Evolutionary conservation across 2,797 vertebrate genomes (phyloP).

Genomic region (Lagorchestes hirsutus): DNA sequence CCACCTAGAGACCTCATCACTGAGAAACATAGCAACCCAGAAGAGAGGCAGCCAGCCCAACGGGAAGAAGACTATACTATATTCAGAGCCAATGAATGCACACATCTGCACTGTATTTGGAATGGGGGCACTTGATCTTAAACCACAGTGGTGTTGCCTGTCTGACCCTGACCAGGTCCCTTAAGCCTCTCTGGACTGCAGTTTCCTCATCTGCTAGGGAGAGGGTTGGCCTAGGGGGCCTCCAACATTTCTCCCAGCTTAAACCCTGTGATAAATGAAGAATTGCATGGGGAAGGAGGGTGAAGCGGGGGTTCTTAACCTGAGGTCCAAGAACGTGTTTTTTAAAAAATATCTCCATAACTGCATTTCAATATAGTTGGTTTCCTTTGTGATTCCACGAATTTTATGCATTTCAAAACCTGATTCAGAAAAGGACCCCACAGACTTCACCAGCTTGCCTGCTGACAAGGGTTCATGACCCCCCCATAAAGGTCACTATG

Average conservation of each 20-base stretch:
- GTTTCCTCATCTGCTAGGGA: neutral
- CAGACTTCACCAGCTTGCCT: neutral
- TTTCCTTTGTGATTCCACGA: neutral
- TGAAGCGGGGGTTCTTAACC: neutral
- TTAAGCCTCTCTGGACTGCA: neutral
- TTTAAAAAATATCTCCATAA: neutral
- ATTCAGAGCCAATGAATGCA: neutral
- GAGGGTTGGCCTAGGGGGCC: neutral
- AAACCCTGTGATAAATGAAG: neutral
- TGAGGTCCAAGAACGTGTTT: neutral
- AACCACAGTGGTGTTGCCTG: neutral
- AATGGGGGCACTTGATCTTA: neutral
- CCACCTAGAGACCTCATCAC: neutral
- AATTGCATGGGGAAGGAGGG: neutral
- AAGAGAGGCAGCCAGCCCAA: neutral
- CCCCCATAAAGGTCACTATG: neutral
- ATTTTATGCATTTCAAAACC: neutral
- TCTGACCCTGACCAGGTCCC: neutral
- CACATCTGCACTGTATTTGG: neutral
- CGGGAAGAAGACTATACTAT: neutral
- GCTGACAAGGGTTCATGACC: neutral
- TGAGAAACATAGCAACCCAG: neutral
- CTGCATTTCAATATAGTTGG: neutral
- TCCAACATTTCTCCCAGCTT: neutral
- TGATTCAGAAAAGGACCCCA: neutral